A percentile compares a stretch with the other conserved stretches of the same genome.
These are phyloP conservation scores for Corythucha ciliata DNA, from an alignment of 2,888 invertebrate genomes.

Conservation along the genomic window DNA sequence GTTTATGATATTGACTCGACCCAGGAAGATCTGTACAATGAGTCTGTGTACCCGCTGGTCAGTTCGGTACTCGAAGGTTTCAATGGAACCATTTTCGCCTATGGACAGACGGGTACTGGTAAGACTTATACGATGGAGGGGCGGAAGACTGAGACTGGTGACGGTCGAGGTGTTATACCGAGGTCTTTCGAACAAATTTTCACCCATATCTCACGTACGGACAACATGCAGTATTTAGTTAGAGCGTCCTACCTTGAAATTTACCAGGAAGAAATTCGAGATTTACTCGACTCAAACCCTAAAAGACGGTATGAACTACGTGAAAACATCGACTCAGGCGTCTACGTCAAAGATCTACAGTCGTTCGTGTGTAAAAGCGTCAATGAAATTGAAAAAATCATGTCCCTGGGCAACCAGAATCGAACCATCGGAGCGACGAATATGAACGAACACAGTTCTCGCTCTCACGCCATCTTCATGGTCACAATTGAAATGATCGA, in stretches of 20 bases:
- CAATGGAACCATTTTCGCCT: constrained; percentile 98
- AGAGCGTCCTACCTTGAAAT: constrained; percentile 95
- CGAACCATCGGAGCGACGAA: constrained; percentile 90
- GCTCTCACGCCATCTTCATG: constrained; percentile 97
- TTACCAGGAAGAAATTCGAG: constrained; percentile 61
- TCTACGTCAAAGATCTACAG: constrained; percentile 91
- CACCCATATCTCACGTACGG: constrained; percentile 81
- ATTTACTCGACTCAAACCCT: constrained; percentile 62
- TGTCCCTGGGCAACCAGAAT: constrained; percentile 87
- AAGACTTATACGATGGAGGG: constrained; percentile 63
- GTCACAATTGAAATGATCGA: constrained; percentile 93
- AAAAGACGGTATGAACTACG: constrained; percentile 60
- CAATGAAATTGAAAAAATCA: constrained; percentile 85
- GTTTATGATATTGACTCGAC: constrained; percentile 87
- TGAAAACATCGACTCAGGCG: constrained; percentile 72
- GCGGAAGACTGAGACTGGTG: constrained; percentile 38
- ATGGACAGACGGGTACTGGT: constrained; percentile 98
- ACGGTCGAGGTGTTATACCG: constrained; percentile 81
- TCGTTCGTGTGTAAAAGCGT: constrained; percentile 90
- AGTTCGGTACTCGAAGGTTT: constrained; percentile 94
- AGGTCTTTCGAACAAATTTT: constrained; percentile 97
- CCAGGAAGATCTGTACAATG: constrained; percentile 90
- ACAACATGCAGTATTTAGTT: constrained; percentile 90
- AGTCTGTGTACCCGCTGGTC: constrained; percentile 89
- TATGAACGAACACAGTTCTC: constrained; percentile 97